Evolutionary conservation across 2,113 vertebrate genomes (phyloP), one percentile per base, ranked within the genome.

Genomic region (Hylia prasina): DNA sequence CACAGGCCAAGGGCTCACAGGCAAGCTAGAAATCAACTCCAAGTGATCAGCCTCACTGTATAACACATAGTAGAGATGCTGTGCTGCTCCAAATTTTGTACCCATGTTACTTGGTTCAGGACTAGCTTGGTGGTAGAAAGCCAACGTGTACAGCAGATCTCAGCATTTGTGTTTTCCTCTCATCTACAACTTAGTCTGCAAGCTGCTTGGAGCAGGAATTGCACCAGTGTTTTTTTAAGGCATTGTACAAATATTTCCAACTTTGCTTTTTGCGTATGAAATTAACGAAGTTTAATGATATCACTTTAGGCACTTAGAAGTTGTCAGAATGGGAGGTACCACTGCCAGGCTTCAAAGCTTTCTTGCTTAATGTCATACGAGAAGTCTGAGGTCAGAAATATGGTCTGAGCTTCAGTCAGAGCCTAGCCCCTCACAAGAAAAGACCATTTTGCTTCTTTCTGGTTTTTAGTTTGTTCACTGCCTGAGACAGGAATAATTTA

Each of bases 1-100:
- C 63, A 42, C 1, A 58, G 79, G 25, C 65, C 33, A 50, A 30
- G 71, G 72, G 54, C 72, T 93, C 58, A 27, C 11, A 3, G 6
- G 30, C 39, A 63, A 82, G 11, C 33, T 42, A 6, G 33, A 90
- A 81, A 60, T 15, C 61, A 79, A 6, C 35, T 82, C 44, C 1
- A 12, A 54, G 15, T 10, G 39, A 42, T 47, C 15, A 50, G 23
- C 50, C 56, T 70, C 0, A 1, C 60, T 75, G 75, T 40, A n/a
- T 57, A 92, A 40, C 22, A 47, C 0, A 0, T 4, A 11, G 11
- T 3, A 64, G 31, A 78, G 37, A 30, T 0, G 0, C n/a, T 24
- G 21, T 47, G 25, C 45, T 61, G 45, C 54, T 84, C n/a, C 6
- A 1, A 1, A 20, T 45, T 54, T 47, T 63, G 22, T 37, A 14